Evolutionary conservation across 2,888 invertebrate genomes (phyloP), one percentile per base, ranked within the genome.

Genomic region (Diabrotica balteata): DNA sequence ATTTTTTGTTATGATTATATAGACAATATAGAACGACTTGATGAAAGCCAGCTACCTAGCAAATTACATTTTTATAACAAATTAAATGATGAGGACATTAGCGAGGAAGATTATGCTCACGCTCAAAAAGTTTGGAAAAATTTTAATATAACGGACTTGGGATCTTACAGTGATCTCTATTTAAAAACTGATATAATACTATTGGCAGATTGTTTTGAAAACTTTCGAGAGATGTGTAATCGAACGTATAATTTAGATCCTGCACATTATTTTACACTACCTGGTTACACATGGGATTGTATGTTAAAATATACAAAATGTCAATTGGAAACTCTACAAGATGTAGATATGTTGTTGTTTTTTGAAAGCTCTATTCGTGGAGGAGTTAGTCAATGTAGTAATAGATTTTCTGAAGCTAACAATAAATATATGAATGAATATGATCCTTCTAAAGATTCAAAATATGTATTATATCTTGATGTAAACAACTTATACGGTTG

Each of bases 191-290:
- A 80, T 71, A 75, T 77, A 43, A 44, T 77, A 4, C 43, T 80
- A 9, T 64, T 79, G 8, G 67, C 77, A 22, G 79, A 80, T 70
- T 66, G 77, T 43, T 80, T 80, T 72, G 77, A 81, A 73, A 77
- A 62, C 61, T 80, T 80, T 71, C 62, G 80, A 53, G 51, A 72
- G 68, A 63, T 8, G n/a, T 43, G 43, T 46, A 32, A 64, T 51
- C 11, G 32, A 32, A 32, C 32, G 4, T 32, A 32, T 32, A 32
- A 1, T 32, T 32, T 32, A 32, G 32, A 32, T 32, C 32, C 64
- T n/a, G 45, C 52, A n/a, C 55, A 51, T 43, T 66, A 66, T 52
- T 61, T 51, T 61, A 66, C 61, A 53, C 32, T 61, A 44, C 45
- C 61, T 1, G 66, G 57, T 2, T 61, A 50, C n/a, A 62, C 61